Evolutionary conservation across 2,888 invertebrate genomes (phyloP), one percentile per base, ranked within the genome.

Genomic region (Ferdinandea cuprea): DNA sequence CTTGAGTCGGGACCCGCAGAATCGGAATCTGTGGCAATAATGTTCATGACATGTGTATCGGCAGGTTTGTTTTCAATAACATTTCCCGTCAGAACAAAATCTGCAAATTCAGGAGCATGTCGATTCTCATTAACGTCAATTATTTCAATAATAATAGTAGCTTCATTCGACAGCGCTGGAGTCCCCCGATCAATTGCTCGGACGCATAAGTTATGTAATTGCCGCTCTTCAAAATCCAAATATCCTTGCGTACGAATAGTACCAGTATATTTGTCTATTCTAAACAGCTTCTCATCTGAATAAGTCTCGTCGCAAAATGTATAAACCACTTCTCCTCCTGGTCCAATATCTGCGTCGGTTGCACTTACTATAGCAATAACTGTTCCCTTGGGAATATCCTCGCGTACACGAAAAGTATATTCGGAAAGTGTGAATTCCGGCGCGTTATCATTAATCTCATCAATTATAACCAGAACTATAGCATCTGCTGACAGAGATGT

Each of bases 101-200:
- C 96, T 63, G 93, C 93, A 91, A 98, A 98, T 85, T 92, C 92
- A 1, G 98, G 98, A 65, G 97, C 93, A 91, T 95, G 94, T 69
- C 94, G 92, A 91, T 98, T 98, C 91, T 98, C 98, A 91, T 99
- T 97, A 15, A 98, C 98, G 91, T 99, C 98, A 86, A 96, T 95
- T 81, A 97, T 93, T 91, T 98, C 97, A 65, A 99, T 94, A 61
- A 95, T 93, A 35, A 99, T 93, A 77, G 94, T 93, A 74, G 96
- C 95, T 88, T 96, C 95, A 0, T 97, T 94, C 79, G 94, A 94
- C 85, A 97, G 91, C 3, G 96, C 93, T 0, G 97, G 97, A 69
- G 94, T 94, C 0, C 98, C 99, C 32, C 94, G 93, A 92, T 99
- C 98, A 52, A 94, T 94, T 0, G 97, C 98, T 73, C 95, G 93